These are phyloP conservation scores for Allophyes oxyacanthae DNA, from an alignment of 2,888 invertebrate species.

Conservation along the genomic window DNA sequence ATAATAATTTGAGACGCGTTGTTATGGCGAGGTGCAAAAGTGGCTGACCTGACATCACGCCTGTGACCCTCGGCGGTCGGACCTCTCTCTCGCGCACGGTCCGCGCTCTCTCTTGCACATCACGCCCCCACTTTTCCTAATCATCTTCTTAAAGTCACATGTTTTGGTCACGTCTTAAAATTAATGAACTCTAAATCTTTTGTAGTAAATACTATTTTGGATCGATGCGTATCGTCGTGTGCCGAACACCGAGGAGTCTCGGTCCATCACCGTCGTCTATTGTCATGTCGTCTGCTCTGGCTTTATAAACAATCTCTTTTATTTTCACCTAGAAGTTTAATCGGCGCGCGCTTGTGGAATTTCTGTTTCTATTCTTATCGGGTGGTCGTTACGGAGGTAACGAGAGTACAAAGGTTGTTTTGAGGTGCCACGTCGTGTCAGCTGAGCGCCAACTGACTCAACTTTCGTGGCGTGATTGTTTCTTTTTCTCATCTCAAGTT, in stretches of 20 bases:
- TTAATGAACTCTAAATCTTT: constrained; percentile 86
- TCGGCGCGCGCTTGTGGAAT: constrained; percentile 86
- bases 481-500: constrained; percentile 40
- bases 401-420: constrained; percentile 86
- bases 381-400: constrained; percentile 85
- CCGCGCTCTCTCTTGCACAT: constrained; percentile 79
- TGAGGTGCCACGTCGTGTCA: constrained; percentile 85
- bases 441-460: constrained; percentile 73
- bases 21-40: constrained; percentile 90
- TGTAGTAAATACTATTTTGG: constrained; percentile 82
- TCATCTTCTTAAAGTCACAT: constrained; percentile 87
- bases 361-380: constrained; percentile 84
- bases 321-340: constrained; percentile 88
- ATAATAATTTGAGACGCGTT: constrained; percentile 90
- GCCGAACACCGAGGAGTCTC: constrained; percentile 69
- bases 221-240: constrained; percentile 65
- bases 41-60: constrained; percentile 90
- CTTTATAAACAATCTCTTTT: constrained; percentile 89
- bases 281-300: constrained; percentile 87
- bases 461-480: constrained; percentile 72
- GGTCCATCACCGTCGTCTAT: constrained; percentile 86
- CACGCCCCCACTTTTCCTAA: constrained; percentile 88
- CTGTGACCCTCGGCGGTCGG: constrained; percentile 83
- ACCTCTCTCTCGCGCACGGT: constrained; percentile 72
- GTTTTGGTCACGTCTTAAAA: constrained; percentile 81